phyloP scores from a whole-genome alignment of 92 coral and sea anemone species.

The Epizoanthus fatuus region DNA sequence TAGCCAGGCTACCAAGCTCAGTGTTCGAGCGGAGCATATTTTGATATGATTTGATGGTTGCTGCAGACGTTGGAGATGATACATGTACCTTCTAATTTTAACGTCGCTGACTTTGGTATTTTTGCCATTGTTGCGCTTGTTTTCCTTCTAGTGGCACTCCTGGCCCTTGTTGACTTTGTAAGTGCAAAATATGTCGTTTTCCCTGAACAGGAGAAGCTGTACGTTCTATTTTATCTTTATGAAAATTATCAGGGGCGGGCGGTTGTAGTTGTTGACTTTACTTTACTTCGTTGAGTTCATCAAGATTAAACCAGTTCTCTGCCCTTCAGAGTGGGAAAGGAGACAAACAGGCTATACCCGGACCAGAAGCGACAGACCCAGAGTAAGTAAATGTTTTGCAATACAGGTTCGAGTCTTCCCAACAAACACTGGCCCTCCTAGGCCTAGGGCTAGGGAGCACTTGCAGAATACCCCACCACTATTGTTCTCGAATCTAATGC shows the following conservation, averaged over 20 bases:
- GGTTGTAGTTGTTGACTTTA: too few species aligned
- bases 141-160: constrained; percentile 79
- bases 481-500: too few species aligned
- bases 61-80: constrained; percentile 55
- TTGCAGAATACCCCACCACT: too few species aligned
- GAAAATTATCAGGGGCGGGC: too few species aligned
- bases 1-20: constrained; percentile 20
- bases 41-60: too few species aligned
- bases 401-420: neutral
- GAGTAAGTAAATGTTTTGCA: constrained; percentile 70
- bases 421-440: too few species aligned
- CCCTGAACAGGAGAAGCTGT: too few species aligned
- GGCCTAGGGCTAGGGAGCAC: too few species aligned
- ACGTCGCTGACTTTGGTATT: constrained; percentile 92
- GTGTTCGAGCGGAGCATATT: neutral
- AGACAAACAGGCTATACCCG: constrained; percentile 76
- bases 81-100: constrained; percentile 90
- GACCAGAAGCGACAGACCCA: constrained; percentile 84
- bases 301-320: neutral
- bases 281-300: neutral
- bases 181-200: constrained; percentile 42
- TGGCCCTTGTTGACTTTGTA: constrained; percentile 86
- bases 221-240: too few species aligned
- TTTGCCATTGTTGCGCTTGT: constrained; percentile 90
- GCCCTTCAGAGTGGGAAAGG: constrained; percentile 30